Base-by-base conservation (phyloP, 2,888 invertebrate genomes). In the Drosophila falleni region DNA sequence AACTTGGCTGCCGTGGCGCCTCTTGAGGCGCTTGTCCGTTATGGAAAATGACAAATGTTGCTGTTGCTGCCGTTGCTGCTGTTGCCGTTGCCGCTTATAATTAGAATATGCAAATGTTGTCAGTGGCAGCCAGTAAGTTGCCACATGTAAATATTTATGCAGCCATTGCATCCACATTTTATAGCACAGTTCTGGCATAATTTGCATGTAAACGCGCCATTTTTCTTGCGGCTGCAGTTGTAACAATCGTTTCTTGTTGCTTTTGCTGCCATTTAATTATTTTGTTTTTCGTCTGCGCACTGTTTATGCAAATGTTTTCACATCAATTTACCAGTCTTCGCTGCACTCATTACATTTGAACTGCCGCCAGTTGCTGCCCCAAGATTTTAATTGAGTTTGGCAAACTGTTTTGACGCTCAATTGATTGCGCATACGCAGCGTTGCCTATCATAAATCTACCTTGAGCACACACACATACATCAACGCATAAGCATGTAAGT, bases 141-240 rank as follows among this genome's bases (percentile, higher is more conserved):
- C 73, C 87, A 87, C 85, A 87, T 87, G 80, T 88, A 90, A 85
- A 89, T 90, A 88, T 85, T 90, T 90, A 89, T 87, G 87, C 86
- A 74, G 71, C 51, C 59, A 51, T 70, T 66, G 54, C 59, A 66
- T 70, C 59, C 62, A 65, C 73, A 84, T 89, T 83, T 89, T 83
- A 84, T 84, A 78, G 85, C 87, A 66, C 73, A 87, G 79, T 71
- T 76, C 83, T 58, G 16, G 76, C 82, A 90, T 87, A 89, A 89
- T 89, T 89, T 89, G 89, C 91, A 90, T 90, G 91, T 89, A 90
- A 90, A 90, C 89, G 81, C 83, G 85, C 77, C 81, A 89, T 87
- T 90, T 90, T 87, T 90, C 87, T 78, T 89, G 59, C 16, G 51
- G 61, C 68, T 69, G 60, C 64, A 49, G 49, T 64, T 69, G 80